Evolutionary conservation across 2,797 vertebrate genomes (phyloP).

Genomic region (Xiphorhynchus erythropygius): DNA sequence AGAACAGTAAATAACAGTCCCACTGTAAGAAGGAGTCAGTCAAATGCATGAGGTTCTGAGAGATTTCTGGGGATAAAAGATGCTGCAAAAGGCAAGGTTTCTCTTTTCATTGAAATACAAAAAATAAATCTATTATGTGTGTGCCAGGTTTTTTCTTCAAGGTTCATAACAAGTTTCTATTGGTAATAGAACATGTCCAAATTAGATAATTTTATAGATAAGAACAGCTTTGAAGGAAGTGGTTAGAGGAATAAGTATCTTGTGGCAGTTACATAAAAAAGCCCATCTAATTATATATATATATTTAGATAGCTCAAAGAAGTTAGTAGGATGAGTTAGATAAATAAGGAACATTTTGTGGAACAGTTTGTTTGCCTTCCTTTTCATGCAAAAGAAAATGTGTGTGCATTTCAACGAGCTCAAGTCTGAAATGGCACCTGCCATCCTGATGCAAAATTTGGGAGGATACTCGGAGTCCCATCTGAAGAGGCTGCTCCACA

Average conservation of each 20-base stretch:
- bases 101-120: not conserved
- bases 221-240: conserved; percentile 28
- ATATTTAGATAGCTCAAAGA: conserved; percentile 34
- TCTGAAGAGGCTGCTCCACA: not conserved
- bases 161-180: not conserved
- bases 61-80: not conserved
- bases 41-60: not conserved
- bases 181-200: not conserved
- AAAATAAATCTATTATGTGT: not conserved
- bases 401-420: not conserved
- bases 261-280: conserved; percentile 55
- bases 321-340: conserved; percentile 36
- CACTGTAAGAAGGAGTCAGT: not conserved
- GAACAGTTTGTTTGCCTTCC: conserved; percentile 56
- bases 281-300: conserved; percentile 38
- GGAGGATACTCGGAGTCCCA: not conserved
- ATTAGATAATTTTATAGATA: conserved; percentile 35
- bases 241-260: not conserved
- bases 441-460: not conserved
- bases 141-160: not conserved
- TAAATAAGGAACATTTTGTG: conserved; percentile 43
- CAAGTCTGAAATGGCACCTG: not conserved
- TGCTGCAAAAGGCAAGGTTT: not conserved
- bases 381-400: not conserved
- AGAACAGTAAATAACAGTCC: conserved; percentile 40